A percentile compares a stretch with the other conserved stretches of the same genome.
phyloP scores from a whole-genome alignment of 2,113 vertebrate genomes.

The Dryoscopus gambensis region DNA sequence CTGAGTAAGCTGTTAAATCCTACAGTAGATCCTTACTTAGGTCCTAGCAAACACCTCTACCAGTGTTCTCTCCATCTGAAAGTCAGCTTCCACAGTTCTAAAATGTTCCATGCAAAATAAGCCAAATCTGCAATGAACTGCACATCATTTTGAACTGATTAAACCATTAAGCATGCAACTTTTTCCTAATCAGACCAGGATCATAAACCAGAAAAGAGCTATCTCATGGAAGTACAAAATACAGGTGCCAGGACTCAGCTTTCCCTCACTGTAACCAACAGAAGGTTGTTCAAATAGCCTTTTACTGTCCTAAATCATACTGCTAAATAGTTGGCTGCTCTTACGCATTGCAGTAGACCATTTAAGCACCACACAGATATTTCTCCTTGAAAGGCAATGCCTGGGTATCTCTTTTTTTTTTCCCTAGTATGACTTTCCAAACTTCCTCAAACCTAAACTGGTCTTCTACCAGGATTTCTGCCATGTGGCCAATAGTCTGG shows the following conservation, averaged over 20 bases:
- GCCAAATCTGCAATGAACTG: neutral
- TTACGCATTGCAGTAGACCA: neutral
- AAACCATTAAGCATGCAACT: neutral
- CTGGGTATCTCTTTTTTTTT: neutral
- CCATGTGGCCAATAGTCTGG: neutral
- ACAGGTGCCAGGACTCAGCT: neutral
- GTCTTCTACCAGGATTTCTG: neutral
- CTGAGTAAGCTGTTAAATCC: neutral
- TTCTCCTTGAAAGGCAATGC: neutral
- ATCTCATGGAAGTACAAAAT: neutral
- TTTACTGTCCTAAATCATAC: neutral
- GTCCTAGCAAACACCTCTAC: neutral
- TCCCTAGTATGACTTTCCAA: neutral
- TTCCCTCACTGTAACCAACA: neutral
- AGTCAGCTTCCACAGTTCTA: neutral
- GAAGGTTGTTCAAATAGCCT: neutral
- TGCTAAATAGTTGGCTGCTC: neutral
- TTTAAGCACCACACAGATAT: neutral
- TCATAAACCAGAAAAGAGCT: neutral
- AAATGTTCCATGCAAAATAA: neutral
- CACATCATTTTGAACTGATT: neutral
- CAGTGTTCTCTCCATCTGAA: neutral
- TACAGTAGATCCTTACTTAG: neutral
- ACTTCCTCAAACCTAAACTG: neutral
- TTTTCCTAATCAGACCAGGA: neutral